Conservation (phyloP, 2,888 invertebrate genomes). For the Ennomos erosarius region DNA sequence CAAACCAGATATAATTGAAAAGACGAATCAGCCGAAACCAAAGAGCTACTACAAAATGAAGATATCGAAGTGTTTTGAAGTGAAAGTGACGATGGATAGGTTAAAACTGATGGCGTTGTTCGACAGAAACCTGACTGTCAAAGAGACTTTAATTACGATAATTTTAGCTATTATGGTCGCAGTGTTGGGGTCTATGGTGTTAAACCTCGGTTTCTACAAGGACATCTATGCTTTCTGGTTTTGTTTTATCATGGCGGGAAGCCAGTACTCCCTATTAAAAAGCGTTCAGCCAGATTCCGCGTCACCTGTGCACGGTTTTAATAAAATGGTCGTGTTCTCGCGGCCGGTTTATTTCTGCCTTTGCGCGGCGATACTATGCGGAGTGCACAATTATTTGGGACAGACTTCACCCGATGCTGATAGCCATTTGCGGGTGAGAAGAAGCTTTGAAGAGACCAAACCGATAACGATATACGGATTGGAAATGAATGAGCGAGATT, state of each 20-base stretch:
- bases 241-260: slow-evolving; percentile 98
- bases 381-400: slow-evolving; percentile 73
- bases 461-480: slow-evolving; percentile 79
- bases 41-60: slow-evolving; percentile 91
- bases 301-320: slow-evolving; percentile 99
- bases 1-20: slow-evolving; percentile 84
- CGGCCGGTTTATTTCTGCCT: slow-evolving; percentile 97
- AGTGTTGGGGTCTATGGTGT: slow-evolving; percentile 92
- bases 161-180: slow-evolving; percentile 94
- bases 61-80: slow-evolving; percentile 86
- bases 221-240: slow-evolving; percentile 97
- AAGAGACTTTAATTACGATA: slow-evolving; percentile 93
- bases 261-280: slow-evolving; percentile 98
- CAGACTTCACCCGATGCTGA: slow-evolving; percentile 55
- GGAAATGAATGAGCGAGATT: slow-evolving; percentile 80
- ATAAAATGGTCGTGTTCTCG: slow-evolving; percentile 96
- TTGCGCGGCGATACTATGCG: slow-evolving; percentile 86
- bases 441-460: slow-evolving; percentile 59
- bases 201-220: slow-evolving; percentile 94
- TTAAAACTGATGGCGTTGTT: slow-evolving; percentile 95
- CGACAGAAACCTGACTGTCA: slow-evolving; percentile 94
- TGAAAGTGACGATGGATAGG: slow-evolving; percentile 96
- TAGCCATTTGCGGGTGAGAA: slow-evolving; percentile 55
- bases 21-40: slow-evolving; percentile 81
- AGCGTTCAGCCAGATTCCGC: slow-evolving; percentile 99